Base-by-base conservation (phyloP, 2,113 vertebrate genomes). In the Mugil cephalus region DNA sequence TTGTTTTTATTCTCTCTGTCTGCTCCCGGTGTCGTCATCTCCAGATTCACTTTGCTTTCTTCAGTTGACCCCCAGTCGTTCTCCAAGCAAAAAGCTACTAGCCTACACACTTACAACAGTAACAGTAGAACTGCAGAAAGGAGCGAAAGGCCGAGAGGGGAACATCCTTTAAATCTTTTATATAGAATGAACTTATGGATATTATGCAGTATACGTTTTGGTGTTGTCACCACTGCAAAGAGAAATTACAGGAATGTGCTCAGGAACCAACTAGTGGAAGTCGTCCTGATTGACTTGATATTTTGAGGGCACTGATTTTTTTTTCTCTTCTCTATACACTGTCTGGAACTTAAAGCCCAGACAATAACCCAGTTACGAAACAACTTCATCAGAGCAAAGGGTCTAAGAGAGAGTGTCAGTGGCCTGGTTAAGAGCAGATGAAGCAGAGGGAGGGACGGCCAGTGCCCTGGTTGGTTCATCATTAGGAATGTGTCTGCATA, bases 401-500 rank as follows among this genome's bases (percentile, higher is more conserved):
- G 56, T 19, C 51, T 53, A 17, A 14, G 54, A 74, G 40, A 67
- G 52, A 11, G 47, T 38, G 74, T 77, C 46, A 40, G 78, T 58
- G 77, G 47, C 81, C 71, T 67, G 64, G 75, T 74, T 79, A 69
- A 40, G 69, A 82, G 48, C 39, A 72, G 79, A 78, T 50, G 17
- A 68, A 61, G 42, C 69, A 47, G 53, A 61, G 56, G 10, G n/a
- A 56, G 63, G 51, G 35, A 39, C 80, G 66, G 80, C 60, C 73
- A 75, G 53, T 74, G 78, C 61, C 83, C 87, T 67, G 60, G 53
- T 80, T 82, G 51, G 51, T 51, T 51, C 47, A 2, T 79, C 64
- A 61, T 53, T 30, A 82, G 70, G 67, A 85, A 79, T 78, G 72
- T 42, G 61, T 78, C 58, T 76, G 36, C 48, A 63, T 60, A 71